These are phyloP conservation scores for Lycaon pictus DNA, from an alignment of 2,113 vertebrate species.

Conservation along the genomic window DNA sequence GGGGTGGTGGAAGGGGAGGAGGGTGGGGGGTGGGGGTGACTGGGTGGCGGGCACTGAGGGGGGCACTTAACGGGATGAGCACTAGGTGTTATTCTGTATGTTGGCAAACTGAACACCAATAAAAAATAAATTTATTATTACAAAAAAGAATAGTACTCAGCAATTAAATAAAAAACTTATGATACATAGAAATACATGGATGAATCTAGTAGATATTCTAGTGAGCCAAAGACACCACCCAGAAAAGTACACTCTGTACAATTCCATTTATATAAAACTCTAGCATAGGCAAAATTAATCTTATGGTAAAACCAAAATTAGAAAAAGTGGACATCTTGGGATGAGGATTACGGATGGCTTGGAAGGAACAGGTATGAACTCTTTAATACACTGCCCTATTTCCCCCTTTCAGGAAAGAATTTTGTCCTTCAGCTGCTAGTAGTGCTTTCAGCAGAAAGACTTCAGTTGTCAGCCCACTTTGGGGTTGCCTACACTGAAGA, in stretches of 20 bases:
- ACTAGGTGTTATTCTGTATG: too few species aligned
- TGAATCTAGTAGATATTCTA: not conserved
- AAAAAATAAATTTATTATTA: too few species aligned
- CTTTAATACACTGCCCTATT: not conserved
- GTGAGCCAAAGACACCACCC: not conserved
- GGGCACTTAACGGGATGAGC: too few species aligned
- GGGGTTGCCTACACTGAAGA: not conserved
- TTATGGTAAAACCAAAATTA: not conserved
- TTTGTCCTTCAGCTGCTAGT: not conserved
- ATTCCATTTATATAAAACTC: conserved; percentile 24
- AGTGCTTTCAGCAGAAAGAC: not conserved
- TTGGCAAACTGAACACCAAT: too few species aligned
- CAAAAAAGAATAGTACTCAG: not conserved
- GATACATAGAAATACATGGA: not conserved
- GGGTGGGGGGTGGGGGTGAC: too few species aligned
- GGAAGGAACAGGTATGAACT: not conserved
- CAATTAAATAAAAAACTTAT: not conserved
- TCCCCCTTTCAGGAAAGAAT: not conserved
- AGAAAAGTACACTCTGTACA: not conserved
- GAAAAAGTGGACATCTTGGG: not conserved
- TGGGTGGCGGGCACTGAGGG: too few species aligned
- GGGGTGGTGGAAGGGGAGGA: too few species aligned
- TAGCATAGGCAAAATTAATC: conserved; percentile 8
- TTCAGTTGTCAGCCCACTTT: not conserved
- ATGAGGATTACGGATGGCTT: not conserved